Conservation (phyloP, 2,888 invertebrate genomes). For the Drosophila bunnanda region DNA sequence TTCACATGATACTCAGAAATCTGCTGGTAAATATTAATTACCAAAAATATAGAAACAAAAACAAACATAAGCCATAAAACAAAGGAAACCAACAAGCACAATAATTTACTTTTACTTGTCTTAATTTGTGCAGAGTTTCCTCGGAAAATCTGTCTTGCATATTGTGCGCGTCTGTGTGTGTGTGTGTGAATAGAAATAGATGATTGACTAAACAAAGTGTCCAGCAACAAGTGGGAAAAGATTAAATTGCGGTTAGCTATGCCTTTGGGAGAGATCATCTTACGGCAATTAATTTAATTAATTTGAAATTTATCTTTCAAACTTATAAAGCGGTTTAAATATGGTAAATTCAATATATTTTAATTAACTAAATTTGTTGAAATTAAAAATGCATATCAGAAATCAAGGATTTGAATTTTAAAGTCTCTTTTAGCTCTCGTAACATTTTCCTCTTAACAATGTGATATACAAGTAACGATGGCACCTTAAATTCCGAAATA, state of each 20-base stretch:
- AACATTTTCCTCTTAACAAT: no score
- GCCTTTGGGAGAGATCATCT: no score
- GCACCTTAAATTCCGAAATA: no score
- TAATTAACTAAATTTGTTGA: not conserved
- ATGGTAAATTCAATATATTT: not conserved
- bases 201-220: constrained; percentile 24
- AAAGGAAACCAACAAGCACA: not conserved
- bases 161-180: not conserved
- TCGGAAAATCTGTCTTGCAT: not conserved
- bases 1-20: constrained; percentile 68
- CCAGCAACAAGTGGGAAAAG: constrained; percentile 24
- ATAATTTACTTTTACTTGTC: constrained; percentile 17
- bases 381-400: not conserved
- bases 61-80: not conserved
- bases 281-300: not conserved
- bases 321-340: no score
- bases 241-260: constrained; percentile 8
- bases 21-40: constrained; percentile 75
- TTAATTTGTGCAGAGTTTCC: constrained; percentile 17
- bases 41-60: constrained; percentile 30
- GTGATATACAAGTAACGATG: no score
- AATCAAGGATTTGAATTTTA: no score
- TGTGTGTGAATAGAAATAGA: not conserved
- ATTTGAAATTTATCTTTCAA: no score
- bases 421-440: no score